phyloP scores from a whole-genome alignment of 2,797 vertebrate species.

The Gymnoscopelus microlampas region DNA sequence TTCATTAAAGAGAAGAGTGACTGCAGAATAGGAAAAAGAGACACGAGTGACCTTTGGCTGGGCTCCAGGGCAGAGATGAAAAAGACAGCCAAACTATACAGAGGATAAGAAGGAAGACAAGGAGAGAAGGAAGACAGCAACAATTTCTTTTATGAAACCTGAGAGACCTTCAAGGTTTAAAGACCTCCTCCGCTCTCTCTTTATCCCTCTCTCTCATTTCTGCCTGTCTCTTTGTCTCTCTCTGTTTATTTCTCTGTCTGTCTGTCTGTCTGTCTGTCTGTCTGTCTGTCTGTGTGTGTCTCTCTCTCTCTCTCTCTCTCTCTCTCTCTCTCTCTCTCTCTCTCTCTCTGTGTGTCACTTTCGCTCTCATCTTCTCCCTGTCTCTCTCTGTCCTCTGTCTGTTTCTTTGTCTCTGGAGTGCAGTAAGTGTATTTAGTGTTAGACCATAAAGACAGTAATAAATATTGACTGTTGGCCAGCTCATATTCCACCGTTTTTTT shows the following conservation, averaged over 20 bases:
- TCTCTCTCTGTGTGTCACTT: constrained; percentile 40
- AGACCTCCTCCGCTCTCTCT: constrained; percentile 23
- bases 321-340: constrained; percentile 25
- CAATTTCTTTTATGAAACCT: constrained; percentile 63
- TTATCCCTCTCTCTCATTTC: constrained; percentile 50
- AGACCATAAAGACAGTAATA: constrained; percentile 81
- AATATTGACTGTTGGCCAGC: constrained; percentile 77
- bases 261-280: not conserved
- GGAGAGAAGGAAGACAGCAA: constrained; percentile 35
- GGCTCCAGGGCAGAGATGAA: constrained; percentile 49
- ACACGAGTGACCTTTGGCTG: constrained; percentile 54
- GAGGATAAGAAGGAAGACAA: constrained; percentile 32
- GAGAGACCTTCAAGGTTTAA: constrained; percentile 52
- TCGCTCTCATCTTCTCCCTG: constrained; percentile 26
- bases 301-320: constrained; percentile 7
- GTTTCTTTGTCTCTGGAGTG: constrained; percentile 50
- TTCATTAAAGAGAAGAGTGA: constrained; percentile 60
- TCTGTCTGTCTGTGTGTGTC: too few species aligned
- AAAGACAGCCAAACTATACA: constrained; percentile 17
- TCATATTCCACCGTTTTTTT: constrained; percentile 71
- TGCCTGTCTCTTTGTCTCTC: constrained; percentile 36
- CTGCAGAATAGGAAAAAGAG: constrained; percentile 12
- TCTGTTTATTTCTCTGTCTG: not conserved
- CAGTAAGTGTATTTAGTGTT: constrained; percentile 81
- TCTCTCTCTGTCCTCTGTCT: not conserved